Evolutionary conservation across 2,888 invertebrate species (phyloP).

Genomic region (Nycteola revayana): DNA sequence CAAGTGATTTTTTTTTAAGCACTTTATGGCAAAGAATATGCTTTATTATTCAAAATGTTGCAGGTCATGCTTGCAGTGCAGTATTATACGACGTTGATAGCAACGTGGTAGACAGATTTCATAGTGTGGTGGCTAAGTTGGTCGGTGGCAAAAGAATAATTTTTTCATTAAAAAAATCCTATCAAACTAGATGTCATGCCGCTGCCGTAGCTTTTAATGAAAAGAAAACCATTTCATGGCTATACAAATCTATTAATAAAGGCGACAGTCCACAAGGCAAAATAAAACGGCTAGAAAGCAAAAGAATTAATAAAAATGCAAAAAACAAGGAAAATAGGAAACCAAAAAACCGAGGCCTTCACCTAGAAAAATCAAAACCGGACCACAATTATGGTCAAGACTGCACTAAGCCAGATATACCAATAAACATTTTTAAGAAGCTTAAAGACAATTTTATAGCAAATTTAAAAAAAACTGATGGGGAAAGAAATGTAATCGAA

Average conservation of each 20-base stretch:
- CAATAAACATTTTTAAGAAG: constrained; percentile 2
- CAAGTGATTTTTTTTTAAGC: no score
- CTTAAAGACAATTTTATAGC: constrained; percentile 2
- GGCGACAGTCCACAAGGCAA: no score
- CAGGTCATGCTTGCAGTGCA: no score
- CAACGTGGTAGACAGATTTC: no score
- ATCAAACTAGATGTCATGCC: constrained; percentile 4
- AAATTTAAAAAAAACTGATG: neutral
- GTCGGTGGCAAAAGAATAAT: constrained; percentile 3
- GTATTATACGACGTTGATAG: no score
- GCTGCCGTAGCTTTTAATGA: constrained; percentile 6
- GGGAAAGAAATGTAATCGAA: constrained; percentile 1
- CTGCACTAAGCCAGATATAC: constrained; percentile 1
- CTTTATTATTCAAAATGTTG: no score
- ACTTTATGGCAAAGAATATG: no score
- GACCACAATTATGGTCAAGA: constrained; percentile 4
- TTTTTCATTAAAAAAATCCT: constrained; percentile 1
- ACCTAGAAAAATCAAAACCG: neutral
- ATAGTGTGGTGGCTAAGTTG: constrained; percentile 1
- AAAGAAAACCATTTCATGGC: neutral
- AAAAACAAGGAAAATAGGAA: constrained; percentile 2
- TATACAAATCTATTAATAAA: constrained; percentile 4
- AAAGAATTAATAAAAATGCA: neutral
- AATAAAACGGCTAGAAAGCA: no score
- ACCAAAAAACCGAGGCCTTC: neutral